A percentile compares a stretch with the other conserved stretches of the same genome.
phyloP scores from a whole-genome alignment of 2,113 vertebrate species.

The Dromiciops gliroides region DNA sequence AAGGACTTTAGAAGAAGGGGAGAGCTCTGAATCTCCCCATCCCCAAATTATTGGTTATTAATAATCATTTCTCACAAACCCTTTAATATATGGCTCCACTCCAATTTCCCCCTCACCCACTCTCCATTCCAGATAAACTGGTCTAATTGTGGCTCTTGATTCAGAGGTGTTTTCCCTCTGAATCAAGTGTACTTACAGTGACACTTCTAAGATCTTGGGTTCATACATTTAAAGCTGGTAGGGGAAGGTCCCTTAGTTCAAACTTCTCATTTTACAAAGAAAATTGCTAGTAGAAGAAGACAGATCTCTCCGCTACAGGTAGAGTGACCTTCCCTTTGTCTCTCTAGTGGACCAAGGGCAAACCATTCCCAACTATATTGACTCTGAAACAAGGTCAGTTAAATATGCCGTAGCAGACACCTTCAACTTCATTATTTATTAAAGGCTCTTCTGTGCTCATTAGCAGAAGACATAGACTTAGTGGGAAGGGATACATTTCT shows the following conservation, averaged over 20 bases:
- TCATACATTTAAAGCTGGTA: too few species aligned
- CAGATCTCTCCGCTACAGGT: slow-evolving; percentile 4
- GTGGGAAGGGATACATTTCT: slow-evolving; percentile 29
- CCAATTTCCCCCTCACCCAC: background rate
- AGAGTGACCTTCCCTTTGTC: slow-evolving; percentile 11
- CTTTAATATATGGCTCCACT: background rate
- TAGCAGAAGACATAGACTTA: slow-evolving; percentile 43
- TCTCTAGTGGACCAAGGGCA: slow-evolving; percentile 36
- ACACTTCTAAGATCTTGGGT: background rate
- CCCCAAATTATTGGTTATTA: too few species aligned
- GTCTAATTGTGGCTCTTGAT: background rate
- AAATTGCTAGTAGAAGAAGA: background rate
- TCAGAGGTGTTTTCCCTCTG: background rate
- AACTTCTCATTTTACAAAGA: background rate
- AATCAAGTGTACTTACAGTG: too few species aligned
- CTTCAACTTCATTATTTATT: slow-evolving; percentile 45
- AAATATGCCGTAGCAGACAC: slow-evolving; percentile 11
- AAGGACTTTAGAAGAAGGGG: too few species aligned
- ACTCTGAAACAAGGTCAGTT: slow-evolving; percentile 54
- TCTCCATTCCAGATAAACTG: background rate
- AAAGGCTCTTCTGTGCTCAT: slow-evolving; percentile 34
- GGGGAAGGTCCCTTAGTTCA: too few species aligned
- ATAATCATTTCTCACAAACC: too few species aligned
- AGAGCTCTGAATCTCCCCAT: too few species aligned
- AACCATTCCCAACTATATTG: slow-evolving; percentile 18